Percentiles rank a stretch among this genome's conserved stretches.
Conservation (phyloP, 2,888 invertebrate species). For the Drosophila nigricruria region DNA sequence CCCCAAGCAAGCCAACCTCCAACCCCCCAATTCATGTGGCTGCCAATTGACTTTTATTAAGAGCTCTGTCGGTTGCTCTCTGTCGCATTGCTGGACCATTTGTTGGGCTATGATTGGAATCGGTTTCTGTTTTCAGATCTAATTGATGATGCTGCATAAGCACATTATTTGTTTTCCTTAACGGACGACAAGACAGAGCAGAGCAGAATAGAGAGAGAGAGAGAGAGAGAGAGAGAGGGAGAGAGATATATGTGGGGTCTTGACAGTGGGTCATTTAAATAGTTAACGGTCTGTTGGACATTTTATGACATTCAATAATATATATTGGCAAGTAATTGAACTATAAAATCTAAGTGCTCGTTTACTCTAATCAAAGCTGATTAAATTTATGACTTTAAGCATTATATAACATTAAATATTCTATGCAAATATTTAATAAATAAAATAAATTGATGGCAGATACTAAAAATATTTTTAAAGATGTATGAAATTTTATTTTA, state of each 20-base stretch:
- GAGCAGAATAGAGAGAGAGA: not conserved
- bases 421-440: not conserved
- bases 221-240: not conserved
- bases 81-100: slow-evolving; percentile 59
- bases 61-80: slow-evolving; percentile 44
- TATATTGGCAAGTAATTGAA: slow-evolving; percentile 10
- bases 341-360: not conserved
- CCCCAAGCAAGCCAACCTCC: not conserved
- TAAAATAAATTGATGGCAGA: no score
- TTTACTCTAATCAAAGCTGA: not conserved
- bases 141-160: slow-evolving; percentile 53
- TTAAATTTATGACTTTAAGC: not conserved
- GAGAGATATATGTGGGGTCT: slow-evolving; percentile 22
- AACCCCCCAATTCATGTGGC: slow-evolving; percentile 20
- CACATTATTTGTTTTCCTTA: slow-evolving; percentile 44
- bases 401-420: not conserved
- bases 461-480: no score
- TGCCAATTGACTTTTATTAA: slow-evolving; percentile 73
- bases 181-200: not conserved
- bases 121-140: slow-evolving; percentile 63
- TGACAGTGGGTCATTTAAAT: slow-evolving; percentile 34
- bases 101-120: slow-evolving; percentile 65
- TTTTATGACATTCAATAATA: slow-evolving; percentile 16
- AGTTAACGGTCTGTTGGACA: slow-evolving; percentile 26
- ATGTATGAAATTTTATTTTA: no score